A percentile compares a stretch with the other conserved stretches of the same genome.
Conservation (phyloP, 2,888 invertebrate genomes). For the Folsomia candida region DNA sequence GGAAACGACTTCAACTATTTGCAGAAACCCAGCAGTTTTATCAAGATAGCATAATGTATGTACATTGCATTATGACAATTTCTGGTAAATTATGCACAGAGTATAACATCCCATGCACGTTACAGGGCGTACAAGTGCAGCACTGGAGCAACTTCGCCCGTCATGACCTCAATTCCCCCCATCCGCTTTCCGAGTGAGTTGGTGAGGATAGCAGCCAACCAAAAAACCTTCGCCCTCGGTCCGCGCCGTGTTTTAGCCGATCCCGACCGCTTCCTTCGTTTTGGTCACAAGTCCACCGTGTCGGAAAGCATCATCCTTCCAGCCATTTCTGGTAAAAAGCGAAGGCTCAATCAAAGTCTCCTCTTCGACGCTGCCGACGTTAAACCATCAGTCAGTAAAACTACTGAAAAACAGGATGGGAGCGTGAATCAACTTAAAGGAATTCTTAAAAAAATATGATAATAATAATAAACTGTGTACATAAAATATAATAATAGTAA, state of each 20-base stretch:
- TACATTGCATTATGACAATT: background rate
- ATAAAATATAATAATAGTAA: background rate
- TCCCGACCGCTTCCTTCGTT: background rate
- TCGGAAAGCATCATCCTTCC: conserved; percentile 7
- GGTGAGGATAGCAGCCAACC: too few species aligned
- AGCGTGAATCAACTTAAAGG: conserved; percentile 3
- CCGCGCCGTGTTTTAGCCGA: background rate
- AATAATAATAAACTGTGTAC: background rate
- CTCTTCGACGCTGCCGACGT: too few species aligned
- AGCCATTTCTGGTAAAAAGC: conserved; percentile 11
- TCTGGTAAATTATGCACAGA: background rate
- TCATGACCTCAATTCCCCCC: conserved; percentile 16
- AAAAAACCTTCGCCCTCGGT: background rate
- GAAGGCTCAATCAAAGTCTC: conserved; percentile 7
- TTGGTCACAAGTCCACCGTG: background rate
- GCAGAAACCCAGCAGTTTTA: conserved; percentile 9
- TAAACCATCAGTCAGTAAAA: too few species aligned
- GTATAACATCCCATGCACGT: background rate
- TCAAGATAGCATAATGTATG: conserved; percentile 15
- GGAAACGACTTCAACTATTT: conserved; percentile 7
- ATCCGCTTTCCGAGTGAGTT: conserved; percentile 20
- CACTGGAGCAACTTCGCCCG: background rate
- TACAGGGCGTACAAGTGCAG: conserved; percentile 5
- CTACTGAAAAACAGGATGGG: too few species aligned
- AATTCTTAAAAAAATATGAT: conserved; percentile 2